A percentile compares a stretch with the other conserved stretches of the same genome.
Evolutionary conservation across 1,140 invertebrate genomes (phyloP).

Genomic region (Aricia agestis): DNA sequence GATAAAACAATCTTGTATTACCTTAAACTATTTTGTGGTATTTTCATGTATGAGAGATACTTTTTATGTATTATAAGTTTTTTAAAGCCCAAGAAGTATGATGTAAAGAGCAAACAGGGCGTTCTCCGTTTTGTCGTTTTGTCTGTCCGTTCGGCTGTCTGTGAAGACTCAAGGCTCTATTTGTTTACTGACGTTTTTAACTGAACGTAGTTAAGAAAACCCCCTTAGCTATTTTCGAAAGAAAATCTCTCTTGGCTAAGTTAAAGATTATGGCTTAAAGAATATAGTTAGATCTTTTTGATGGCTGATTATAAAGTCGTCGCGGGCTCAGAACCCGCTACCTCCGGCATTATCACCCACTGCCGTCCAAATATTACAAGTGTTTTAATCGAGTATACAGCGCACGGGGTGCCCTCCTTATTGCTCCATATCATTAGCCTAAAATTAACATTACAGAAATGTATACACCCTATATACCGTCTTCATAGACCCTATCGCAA

Average conservation of each 20-base stretch:
- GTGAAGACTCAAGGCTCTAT: no score
- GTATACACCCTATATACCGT: conserved; percentile 18
- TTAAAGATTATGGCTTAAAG: neutral
- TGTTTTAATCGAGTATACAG: conserved; percentile 37
- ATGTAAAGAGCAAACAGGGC: no score
- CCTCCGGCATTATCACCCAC: conserved; percentile 1
- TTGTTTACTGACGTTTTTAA: no score
- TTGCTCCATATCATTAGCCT: conserved; percentile 64
- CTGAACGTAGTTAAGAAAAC: no score
- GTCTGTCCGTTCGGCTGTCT: no score
- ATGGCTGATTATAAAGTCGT: neutral
- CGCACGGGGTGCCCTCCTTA: conserved; percentile 49
- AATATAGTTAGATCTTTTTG: neutral
- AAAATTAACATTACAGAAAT: conserved; percentile 58
- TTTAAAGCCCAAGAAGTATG: no score
- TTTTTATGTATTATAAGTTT: no score
- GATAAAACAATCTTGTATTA: neutral
- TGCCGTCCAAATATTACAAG: conserved; percentile 19
- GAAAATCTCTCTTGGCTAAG: neutral
- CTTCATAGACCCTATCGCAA: conserved; percentile 31
- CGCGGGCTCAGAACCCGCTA: neutral
- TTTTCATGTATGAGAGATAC: no score
- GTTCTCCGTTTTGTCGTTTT: no score
- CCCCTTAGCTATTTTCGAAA: neutral
- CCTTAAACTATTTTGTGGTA: no score